Conservation (phyloP, 2,797 vertebrate species). For the Myoxocephalus aenaeus region DNA sequence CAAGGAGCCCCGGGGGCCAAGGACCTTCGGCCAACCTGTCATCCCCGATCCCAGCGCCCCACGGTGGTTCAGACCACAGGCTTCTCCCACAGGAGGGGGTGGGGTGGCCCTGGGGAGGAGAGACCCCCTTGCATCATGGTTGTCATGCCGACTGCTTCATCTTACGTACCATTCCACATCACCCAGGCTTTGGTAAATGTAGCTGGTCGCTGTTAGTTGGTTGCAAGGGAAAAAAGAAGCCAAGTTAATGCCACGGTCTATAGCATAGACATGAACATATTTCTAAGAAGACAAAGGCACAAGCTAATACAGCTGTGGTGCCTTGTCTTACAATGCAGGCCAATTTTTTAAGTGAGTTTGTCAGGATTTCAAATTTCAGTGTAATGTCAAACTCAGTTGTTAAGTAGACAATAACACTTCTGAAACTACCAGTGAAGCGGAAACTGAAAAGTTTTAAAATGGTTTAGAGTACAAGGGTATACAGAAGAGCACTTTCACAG, state of each 20-base stretch:
- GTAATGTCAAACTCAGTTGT: constrained; percentile 59
- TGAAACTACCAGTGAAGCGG: constrained; percentile 83
- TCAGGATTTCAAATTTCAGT: constrained; percentile 47
- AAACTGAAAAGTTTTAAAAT: constrained; percentile 87
- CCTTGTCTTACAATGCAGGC: constrained; percentile 58
- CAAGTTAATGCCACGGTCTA: constrained; percentile 96
- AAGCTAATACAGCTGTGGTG: constrained; percentile 43
- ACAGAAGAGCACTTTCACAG: constrained; percentile 84
- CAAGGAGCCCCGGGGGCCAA: constrained; percentile 96
- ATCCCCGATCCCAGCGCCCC: constrained; percentile 99
- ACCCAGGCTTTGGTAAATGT: constrained; percentile 99
- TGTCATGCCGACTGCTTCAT: constrained; percentile 99
- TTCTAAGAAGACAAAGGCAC: constrained; percentile 75
- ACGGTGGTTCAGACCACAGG: constrained; percentile 98
- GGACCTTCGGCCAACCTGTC: constrained; percentile 99
- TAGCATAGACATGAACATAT: constrained; percentile 68
- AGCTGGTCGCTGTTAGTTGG: constrained; percentile 99
- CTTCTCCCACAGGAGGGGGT: constrained; percentile 96
- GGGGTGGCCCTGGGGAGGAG: constrained; percentile 84
- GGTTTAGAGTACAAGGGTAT: constrained; percentile 84
- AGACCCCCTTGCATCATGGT: constrained; percentile 99
- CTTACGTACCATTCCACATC: constrained; percentile 99
- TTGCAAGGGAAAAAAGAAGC: constrained; percentile 99
- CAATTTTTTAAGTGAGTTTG: constrained; percentile 34
- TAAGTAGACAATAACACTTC: constrained; percentile 74